Evolutionary conservation across 1,140 invertebrate species (phyloP), one percentile per base, ranked within the genome.

Genomic region (Diachasma alloeum): DNA sequence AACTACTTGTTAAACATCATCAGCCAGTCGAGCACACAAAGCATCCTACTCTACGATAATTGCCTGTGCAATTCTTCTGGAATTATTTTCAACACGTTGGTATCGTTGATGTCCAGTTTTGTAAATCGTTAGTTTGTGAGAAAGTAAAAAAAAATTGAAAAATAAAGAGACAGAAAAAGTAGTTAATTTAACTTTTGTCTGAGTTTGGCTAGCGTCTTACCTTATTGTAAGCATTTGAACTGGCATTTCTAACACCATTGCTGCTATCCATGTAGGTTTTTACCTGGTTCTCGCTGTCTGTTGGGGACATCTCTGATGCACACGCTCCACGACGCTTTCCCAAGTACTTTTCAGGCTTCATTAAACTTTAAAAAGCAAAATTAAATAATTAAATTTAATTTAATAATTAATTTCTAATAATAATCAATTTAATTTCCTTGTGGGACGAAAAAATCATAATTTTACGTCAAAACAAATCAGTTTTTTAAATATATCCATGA

Each of bases 201-300:
- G 59, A 79, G 75, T 82, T 78, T 79, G 81, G 76, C 86, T 90
- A 89, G 85, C 88, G 24, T 86, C 87, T 92, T 91, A 97, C 96
- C 94, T 97, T 97, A 92, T 96, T 97, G 91, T 97, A 97, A 90
- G 95, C 94, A 91, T 96, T 96, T 87, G 95, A 94, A 92, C 94
- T 95, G 88, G 92, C 89, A 90, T 92, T 92, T 90, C 93, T 90
- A 91, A 94, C 93, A 89, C 96, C 96, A 93, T 97, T 97, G 89
- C 94, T 96, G 91, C 96, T 97, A 91, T 97, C 97, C 92, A 97
- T 96, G 92, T 97, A 98, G 86, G 97, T 96, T 93, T 97, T 98
- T 90, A 98, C 96, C 92, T 96, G 94, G 90, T 94, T 95, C 87
- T 94, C 89, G 83, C 87, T 90, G 84, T 86, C 89, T 86, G 89